Evolutionary conservation across 2,888 invertebrate genomes (phyloP).

Genomic region (Liopterus haemorrhoidalis): DNA sequence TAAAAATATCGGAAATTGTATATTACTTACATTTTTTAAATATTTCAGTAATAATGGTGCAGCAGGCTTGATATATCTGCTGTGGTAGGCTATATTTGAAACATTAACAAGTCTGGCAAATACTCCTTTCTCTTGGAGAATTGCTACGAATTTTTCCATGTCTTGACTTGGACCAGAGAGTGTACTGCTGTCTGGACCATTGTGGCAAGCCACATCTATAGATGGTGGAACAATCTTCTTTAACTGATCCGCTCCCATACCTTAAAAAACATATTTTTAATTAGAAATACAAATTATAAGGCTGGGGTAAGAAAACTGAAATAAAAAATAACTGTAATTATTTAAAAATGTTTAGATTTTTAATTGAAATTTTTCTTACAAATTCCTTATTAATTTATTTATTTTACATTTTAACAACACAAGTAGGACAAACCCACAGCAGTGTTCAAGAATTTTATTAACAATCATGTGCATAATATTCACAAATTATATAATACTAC

Average conservation of each 20-base stretch:
- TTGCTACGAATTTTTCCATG: conserved; percentile 54
- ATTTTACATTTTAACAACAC: neutral
- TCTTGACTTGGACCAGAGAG: conserved; percentile 67
- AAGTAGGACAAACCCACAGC: too few relatives aligned
- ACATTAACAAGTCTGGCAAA: conserved; percentile 81
- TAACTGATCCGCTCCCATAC: conserved; percentile 48
- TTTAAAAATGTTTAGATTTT: conserved; percentile 1
- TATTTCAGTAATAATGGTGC: conserved; percentile 45
- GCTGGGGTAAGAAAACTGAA: neutral
- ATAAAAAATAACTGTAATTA: neutral
- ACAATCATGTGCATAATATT: too few relatives aligned
- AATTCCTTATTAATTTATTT: neutral
- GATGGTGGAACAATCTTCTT: conserved; percentile 60
- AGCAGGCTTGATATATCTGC: conserved; percentile 63
- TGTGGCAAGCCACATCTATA: conserved; percentile 74
- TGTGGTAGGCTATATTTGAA: conserved; percentile 86
- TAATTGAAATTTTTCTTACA: too few relatives aligned
- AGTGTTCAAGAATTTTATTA: too few relatives aligned
- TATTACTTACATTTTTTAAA: conserved; percentile 46
- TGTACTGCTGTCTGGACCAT: conserved; percentile 69
- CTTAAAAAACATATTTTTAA: conserved; percentile 32
- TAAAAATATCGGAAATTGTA: too few relatives aligned
- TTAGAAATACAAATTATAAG: conserved; percentile 3
- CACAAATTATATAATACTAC: too few relatives aligned
- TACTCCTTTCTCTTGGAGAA: conserved; percentile 60